These are phyloP conservation scores for Berghia stephanieae DNA, from an alignment of 1,140 invertebrate species.

Conservation along the genomic window DNA sequence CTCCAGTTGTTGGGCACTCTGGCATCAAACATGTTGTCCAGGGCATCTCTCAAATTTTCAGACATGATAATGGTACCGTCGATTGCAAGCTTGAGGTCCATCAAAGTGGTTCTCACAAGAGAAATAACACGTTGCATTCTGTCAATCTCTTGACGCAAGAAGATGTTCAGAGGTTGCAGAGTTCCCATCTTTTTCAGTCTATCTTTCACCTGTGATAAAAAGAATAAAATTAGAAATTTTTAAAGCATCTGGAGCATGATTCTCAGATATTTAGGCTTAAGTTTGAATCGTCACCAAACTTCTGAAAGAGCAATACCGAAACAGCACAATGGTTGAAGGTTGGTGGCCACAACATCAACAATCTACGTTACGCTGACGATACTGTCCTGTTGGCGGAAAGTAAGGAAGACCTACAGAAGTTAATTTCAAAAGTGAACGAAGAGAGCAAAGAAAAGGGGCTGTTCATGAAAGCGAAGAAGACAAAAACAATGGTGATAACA, in stretches of 20 bases:
- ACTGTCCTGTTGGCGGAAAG: too few relatives aligned
- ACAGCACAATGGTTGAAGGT: too few relatives aligned
- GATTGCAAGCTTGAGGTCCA: constrained; percentile 91
- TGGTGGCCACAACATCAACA: too few relatives aligned
- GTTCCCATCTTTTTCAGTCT: constrained; percentile 65
- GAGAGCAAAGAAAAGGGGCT: too few relatives aligned
- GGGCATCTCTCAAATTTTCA: constrained; percentile 83
- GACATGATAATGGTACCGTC: constrained; percentile 98
- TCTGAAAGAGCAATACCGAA: too few relatives aligned
- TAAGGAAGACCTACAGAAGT: too few relatives aligned
- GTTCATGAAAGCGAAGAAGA: too few relatives aligned
- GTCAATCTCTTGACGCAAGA: constrained; percentile 91
- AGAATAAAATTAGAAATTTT: not conserved
- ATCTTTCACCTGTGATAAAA: constrained; percentile 59
- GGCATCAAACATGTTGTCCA: constrained; percentile 97
- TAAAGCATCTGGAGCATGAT: too few relatives aligned
- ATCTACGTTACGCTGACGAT: too few relatives aligned
- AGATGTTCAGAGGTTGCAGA: constrained; percentile 77
- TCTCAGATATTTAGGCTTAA: not conserved
- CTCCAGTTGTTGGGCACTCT: constrained; percentile 90
- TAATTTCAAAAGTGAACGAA: too few relatives aligned
- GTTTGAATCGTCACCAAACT: not conserved
- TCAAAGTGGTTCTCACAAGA: constrained; percentile 81
- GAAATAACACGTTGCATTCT: constrained; percentile 89
- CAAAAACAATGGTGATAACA: too few relatives aligned